Percentiles rank a stretch among this genome's conserved stretches.
phyloP scores from a whole-genome alignment of 2,888 invertebrate species.

The Zhengitettix transpicula region DNA sequence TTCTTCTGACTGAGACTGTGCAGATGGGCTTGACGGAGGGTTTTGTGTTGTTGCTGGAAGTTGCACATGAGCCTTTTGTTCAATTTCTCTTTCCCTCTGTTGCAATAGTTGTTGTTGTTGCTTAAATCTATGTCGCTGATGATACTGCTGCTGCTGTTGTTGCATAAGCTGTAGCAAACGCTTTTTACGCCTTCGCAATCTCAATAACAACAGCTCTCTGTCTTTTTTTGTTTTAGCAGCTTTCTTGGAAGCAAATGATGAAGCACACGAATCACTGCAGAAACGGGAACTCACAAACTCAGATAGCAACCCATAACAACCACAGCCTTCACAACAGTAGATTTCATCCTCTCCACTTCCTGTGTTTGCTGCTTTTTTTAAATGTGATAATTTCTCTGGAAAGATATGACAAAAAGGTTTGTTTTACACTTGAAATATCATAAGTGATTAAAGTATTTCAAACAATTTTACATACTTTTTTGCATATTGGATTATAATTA shows the following conservation, averaged over 20 bases:
- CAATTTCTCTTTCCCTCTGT: neutral
- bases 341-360: conserved; percentile 42
- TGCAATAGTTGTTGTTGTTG: neutral
- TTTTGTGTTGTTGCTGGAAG: neutral
- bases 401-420: conserved; percentile 15
- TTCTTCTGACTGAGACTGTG: neutral
- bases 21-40: neutral
- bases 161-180: conserved; percentile 5
- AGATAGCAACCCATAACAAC: conserved; percentile 64
- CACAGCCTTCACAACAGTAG: conserved; percentile 66
- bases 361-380: neutral
- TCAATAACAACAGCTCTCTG: conserved; percentile 6
- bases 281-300: conserved; percentile 68
- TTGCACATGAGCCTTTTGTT: neutral
- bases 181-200: conserved; percentile 6
- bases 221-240: conserved; percentile 16
- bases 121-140: no score
- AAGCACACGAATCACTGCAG: conserved; percentile 55
- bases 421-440: neutral
- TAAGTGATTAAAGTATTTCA: no score
- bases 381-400: conserved; percentile 30
- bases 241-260: conserved; percentile 26
- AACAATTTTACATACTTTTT: no score
- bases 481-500: no score
- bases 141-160: conserved; percentile 1